These are phyloP conservation scores for Yponomeuta malinellus DNA, from an alignment of 2,888 invertebrate genomes.

Conservation along the genomic window DNA sequence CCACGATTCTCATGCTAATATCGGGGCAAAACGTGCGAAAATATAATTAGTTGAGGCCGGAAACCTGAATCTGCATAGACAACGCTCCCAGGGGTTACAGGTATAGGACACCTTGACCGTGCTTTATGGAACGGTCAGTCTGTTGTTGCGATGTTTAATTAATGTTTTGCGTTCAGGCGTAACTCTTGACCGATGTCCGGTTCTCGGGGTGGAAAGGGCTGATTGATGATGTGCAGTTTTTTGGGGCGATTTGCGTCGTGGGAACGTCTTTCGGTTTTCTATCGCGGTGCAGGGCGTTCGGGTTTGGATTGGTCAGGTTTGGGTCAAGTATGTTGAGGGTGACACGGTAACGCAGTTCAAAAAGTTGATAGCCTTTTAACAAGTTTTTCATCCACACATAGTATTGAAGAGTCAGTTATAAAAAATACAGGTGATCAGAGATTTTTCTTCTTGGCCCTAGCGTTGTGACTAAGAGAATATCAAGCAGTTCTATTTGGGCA, in stretches of 20 bases:
- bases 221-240: slow-evolving; percentile 35
- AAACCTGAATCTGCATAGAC: slow-evolving; percentile 29
- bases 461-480: too few species aligned
- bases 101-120: slow-evolving; percentile 42
- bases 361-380: too few species aligned
- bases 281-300: background rate
- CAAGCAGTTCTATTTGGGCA: too few species aligned
- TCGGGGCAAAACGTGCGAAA: slow-evolving; percentile 68
- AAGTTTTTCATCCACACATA: too few species aligned
- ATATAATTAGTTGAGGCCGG: slow-evolving; percentile 70
- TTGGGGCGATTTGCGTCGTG: slow-evolving; percentile 53
- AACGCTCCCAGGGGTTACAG: slow-evolving; percentile 33
- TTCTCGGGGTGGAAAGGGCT: slow-evolving; percentile 31
- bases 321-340: background rate
- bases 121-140: slow-evolving; percentile 49
- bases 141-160: slow-evolving; percentile 62
- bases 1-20: slow-evolving; percentile 69
- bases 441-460: too few species aligned
- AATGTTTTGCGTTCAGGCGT: slow-evolving; percentile 58
- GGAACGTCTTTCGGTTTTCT: slow-evolving; percentile 39
- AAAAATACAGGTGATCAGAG: too few species aligned
- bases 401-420: too few species aligned
- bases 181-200: slow-evolving; percentile 64
- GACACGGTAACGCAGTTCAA: too few species aligned
- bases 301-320: background rate